Evolutionary conservation across 2,797 vertebrate genomes (phyloP).

Genomic region (Spinibarbus caldwelli): DNA sequence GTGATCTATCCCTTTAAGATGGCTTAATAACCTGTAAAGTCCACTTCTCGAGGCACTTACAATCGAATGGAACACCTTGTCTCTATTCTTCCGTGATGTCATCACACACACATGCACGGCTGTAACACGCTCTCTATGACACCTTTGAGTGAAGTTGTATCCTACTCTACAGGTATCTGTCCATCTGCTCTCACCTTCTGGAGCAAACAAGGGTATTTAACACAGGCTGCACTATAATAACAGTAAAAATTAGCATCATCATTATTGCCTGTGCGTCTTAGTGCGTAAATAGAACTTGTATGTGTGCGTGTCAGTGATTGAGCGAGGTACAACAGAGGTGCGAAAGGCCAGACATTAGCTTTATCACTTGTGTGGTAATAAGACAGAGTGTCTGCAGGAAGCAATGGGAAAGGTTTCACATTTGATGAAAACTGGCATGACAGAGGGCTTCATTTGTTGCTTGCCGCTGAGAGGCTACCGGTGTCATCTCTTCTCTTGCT

Average conservation of each 20-base stretch:
- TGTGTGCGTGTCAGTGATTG: constrained; percentile 15
- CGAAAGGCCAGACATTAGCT: constrained; percentile 35
- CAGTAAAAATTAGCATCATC: background rate
- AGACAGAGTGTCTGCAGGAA: constrained; percentile 34
- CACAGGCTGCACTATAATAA: constrained; percentile 6
- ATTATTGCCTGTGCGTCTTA: background rate
- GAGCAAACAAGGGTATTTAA: constrained; percentile 18
- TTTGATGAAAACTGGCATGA: constrained; percentile 44
- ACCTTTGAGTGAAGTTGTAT: background rate
- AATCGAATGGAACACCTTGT: background rate
- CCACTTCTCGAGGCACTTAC: background rate
- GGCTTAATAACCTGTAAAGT: background rate
- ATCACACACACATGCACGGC: background rate
- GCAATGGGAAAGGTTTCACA: constrained; percentile 21
- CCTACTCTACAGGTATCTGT: constrained; percentile 45
- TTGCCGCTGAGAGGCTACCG: constrained; percentile 26
- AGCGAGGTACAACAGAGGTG: constrained; percentile 31
- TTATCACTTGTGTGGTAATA: constrained; percentile 42
- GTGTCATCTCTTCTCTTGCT: constrained; percentile 34
- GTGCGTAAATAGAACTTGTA: background rate
- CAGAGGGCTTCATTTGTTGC: constrained; percentile 44
- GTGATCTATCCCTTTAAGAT: background rate
- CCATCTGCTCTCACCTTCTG: constrained; percentile 45
- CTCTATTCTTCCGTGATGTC: constrained; percentile 21
- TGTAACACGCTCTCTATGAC: background rate